These are phyloP conservation scores for Selenia dentaria DNA, from an alignment of 2,888 invertebrate genomes.

Conservation along the genomic window DNA sequence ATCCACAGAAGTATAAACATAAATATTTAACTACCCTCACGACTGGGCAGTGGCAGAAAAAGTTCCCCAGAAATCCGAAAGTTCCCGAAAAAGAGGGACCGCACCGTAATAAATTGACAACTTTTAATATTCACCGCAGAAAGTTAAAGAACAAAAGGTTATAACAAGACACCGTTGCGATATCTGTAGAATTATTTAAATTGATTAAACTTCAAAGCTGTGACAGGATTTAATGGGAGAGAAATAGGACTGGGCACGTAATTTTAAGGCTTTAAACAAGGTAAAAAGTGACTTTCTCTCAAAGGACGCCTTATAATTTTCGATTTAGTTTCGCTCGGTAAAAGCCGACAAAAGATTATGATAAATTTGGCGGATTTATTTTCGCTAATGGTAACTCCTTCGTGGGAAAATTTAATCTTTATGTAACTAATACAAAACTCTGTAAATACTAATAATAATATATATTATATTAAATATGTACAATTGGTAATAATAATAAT, in stretches of 20 bases:
- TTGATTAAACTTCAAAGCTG: slow-evolving; percentile 11
- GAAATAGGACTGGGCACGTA: slow-evolving; percentile 10
- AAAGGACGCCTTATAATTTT: slow-evolving; percentile 8
- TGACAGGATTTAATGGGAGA: slow-evolving; percentile 5
- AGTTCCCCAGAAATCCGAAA: too few species aligned
- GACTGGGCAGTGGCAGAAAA: too few species aligned
- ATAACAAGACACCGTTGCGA: slow-evolving; percentile 16
- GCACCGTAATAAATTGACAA: slow-evolving; percentile 17
- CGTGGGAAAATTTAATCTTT: too few species aligned
- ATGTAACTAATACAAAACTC: too few species aligned
- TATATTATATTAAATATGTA: too few species aligned
- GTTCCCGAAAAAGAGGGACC: too few species aligned
- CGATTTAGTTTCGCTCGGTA: neutral
- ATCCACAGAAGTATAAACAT: too few species aligned
- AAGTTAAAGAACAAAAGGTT: slow-evolving; percentile 27
- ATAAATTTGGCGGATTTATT: neutral
- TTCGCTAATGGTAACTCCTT: too few species aligned
- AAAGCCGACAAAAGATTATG: neutral
- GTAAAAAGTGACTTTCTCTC: slow-evolving; percentile 2
- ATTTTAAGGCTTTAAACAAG: neutral
- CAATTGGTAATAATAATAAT: too few species aligned
- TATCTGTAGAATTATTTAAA: slow-evolving; percentile 10
- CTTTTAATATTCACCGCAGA: slow-evolving; percentile 18
- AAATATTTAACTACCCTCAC: too few species aligned
- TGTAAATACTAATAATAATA: too few species aligned